phyloP scores from a whole-genome alignment of 2,113 vertebrate genomes.

The Entelurus aequoreus region DNA sequence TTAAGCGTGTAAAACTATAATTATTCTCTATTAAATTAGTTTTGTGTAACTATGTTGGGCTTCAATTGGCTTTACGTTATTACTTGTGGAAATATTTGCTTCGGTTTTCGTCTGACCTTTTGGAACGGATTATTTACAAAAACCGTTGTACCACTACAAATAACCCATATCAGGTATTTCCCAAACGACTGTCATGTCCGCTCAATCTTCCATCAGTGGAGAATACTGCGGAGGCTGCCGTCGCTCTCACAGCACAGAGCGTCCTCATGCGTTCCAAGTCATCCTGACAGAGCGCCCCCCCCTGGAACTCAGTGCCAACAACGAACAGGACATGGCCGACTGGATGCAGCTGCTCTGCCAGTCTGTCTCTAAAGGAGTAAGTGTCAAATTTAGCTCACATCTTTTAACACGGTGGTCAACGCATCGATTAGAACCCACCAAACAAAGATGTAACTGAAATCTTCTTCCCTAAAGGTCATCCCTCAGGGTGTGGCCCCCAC shows the following conservation, averaged over 20 bases:
- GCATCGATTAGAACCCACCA: too few species aligned
- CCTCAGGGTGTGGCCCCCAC: slow-evolving; percentile 83
- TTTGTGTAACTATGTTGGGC: too few species aligned
- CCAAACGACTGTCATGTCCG: background rate
- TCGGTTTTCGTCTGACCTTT: too few species aligned
- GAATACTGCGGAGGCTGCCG: slow-evolving; percentile 95
- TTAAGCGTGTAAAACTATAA: too few species aligned
- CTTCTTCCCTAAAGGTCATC: slow-evolving; percentile 74
- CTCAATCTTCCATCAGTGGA: slow-evolving; percentile 69
- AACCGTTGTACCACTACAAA: too few species aligned
- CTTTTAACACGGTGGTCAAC: background rate
- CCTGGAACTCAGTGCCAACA: slow-evolving; percentile 86
- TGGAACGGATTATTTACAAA: too few species aligned
- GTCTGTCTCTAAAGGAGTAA: slow-evolving; percentile 95
- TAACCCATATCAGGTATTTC: background rate
- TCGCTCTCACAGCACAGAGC: slow-evolving; percentile 85
- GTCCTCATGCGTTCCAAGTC: slow-evolving; percentile 92
- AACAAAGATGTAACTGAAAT: background rate
- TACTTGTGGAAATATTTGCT: too few species aligned
- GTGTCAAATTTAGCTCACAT: slow-evolving; percentile 15
- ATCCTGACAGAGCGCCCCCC: slow-evolving; percentile 85
- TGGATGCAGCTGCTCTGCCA: slow-evolving; percentile 98
- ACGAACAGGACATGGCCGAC: slow-evolving; percentile 91
- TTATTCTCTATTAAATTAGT: too few species aligned
- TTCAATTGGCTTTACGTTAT: too few species aligned